Percentiles rank a stretch among this genome's conserved stretches.
phyloP scores from a whole-genome alignment of 1,140 invertebrate genomes.

The Trialeurodes vaporariorum region DNA sequence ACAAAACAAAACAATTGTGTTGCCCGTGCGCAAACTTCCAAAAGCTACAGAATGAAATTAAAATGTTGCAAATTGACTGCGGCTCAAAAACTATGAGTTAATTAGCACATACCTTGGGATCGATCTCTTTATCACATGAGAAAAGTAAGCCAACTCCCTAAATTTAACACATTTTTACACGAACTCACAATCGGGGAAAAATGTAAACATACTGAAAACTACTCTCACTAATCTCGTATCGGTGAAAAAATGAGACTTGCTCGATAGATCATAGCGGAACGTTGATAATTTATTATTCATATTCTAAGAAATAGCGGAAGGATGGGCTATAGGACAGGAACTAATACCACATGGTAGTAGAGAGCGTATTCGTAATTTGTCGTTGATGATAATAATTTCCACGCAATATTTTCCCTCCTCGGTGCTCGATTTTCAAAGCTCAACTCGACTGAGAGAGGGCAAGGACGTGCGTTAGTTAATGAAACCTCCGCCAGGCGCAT shows the following conservation, averaged over 20 bases:
- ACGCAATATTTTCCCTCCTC: too few relatives aligned
- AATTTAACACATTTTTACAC: too few relatives aligned
- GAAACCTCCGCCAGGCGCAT: not conserved
- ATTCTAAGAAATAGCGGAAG: not conserved
- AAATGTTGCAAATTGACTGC: too few relatives aligned
- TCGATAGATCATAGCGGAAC: not conserved
- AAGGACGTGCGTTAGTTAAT: not conserved
- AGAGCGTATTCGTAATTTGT: not conserved
- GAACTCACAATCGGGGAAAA: not conserved
- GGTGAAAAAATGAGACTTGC: not conserved
- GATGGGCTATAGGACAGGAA: not conserved
- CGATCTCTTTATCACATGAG: too few relatives aligned
- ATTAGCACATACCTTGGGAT: too few relatives aligned
- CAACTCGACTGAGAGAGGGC: not conserved
- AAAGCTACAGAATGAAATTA: too few relatives aligned
- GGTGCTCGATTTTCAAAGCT: too few relatives aligned
- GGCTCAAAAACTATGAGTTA: too few relatives aligned
- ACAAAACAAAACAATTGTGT: too few relatives aligned
- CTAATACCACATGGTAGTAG: not conserved
- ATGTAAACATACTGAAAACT: not conserved
- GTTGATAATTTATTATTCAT: not conserved
- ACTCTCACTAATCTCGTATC: not conserved
- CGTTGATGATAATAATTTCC: not conserved
- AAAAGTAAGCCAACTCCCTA: too few relatives aligned
- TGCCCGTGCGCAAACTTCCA: too few relatives aligned